Evolutionary conservation across 2,888 invertebrate genomes (phyloP), one percentile per base, ranked within the genome.

Genomic region (Gymnoscelis rufifasciata): DNA sequence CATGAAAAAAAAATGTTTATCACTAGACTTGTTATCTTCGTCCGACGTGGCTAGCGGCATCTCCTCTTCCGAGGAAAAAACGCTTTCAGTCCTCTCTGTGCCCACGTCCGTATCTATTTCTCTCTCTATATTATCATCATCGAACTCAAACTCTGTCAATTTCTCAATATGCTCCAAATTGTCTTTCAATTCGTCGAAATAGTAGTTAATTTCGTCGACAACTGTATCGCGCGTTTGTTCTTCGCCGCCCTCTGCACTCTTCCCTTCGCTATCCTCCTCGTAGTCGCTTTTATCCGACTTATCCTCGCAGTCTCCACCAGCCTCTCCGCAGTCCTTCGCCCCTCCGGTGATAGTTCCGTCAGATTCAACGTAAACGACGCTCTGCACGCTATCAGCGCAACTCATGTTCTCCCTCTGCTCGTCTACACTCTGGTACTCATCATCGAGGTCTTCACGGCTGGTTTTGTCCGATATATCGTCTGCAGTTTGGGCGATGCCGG

Each of bases 151-250:
- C 45, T 67, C 67, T 1, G 71, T 54, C 19, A 70, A 64, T 26
- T 70, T 66, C 47, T 78, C 78, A 28, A 82, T 61, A 52, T 64
- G 67, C 42, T 74, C 57, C 19, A 79, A 54, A 54, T 79, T 73
- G 45, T 79, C 74, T 47, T 71, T 70, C 3, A 77, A 74, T 13
- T 68, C 68, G 31, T 81, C 75, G 0, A 78, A 56, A 51, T 79
- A 79, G 30, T 66, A 51, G 19, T 68, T 66, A 11, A 80, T 64
- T 47, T 76, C 73, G 10, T 77, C 68, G 3, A 63, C 67, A 31
- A 78, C 70, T 11, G 37, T 37, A 8, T 51, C 49, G 10, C 10
- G 15, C 6, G 19, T 5, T 19, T 19, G 19, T 19, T 19, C n/a
- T n/a, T n/a, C n/a, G n/a, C n/a, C 19, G 19, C 19, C 19, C 3